A percentile compares a stretch with the other conserved stretches of the same genome.
Conservation (phyloP, 1,140 invertebrate species). For the Halyomorpha halys region DNA sequence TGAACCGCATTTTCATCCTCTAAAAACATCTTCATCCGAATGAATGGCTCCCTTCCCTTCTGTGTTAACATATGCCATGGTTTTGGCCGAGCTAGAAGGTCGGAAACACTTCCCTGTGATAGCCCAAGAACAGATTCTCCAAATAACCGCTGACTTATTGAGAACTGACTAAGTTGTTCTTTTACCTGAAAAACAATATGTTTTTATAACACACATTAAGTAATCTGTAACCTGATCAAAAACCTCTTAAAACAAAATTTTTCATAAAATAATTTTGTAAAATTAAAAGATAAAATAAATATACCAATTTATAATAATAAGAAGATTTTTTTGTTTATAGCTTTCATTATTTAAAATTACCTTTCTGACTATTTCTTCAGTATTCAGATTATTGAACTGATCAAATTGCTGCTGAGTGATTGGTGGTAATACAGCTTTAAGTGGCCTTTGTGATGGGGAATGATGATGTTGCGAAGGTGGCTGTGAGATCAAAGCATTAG, state of each 20-base stretch:
- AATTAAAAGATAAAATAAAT: too few species aligned
- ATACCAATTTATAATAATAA: background rate
- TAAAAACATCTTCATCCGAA: conserved; percentile 96
- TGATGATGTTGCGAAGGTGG: conserved; percentile 74
- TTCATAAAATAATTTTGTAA: too few species aligned
- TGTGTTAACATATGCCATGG: conserved; percentile 92
- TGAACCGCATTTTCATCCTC: conserved; percentile 95
- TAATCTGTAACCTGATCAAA: background rate
- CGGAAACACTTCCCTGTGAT: conserved; percentile 91
- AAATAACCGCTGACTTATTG: conserved; percentile 95
- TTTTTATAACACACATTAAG: background rate
- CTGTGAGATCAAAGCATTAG: conserved; percentile 89
- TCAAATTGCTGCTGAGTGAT: conserved; percentile 99
- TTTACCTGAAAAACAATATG: conserved; percentile 54
- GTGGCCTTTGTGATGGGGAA: conserved; percentile 67
- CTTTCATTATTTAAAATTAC: conserved; percentile 38
- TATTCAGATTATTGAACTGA: conserved; percentile 95
- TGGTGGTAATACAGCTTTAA: conserved; percentile 91
- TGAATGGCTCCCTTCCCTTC: conserved; percentile 93
- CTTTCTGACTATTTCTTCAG: conserved; percentile 94
- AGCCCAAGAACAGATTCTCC: conserved; percentile 94
- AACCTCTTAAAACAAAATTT: background rate
- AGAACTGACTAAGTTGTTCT: conserved; percentile 95
- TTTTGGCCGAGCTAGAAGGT: conserved; percentile 86
- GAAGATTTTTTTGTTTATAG: background rate